A percentile compares a stretch with the other conserved stretches of the same genome.
phyloP scores from a whole-genome alignment of 1,140 invertebrate species.

The Drosophila lini region DNA sequence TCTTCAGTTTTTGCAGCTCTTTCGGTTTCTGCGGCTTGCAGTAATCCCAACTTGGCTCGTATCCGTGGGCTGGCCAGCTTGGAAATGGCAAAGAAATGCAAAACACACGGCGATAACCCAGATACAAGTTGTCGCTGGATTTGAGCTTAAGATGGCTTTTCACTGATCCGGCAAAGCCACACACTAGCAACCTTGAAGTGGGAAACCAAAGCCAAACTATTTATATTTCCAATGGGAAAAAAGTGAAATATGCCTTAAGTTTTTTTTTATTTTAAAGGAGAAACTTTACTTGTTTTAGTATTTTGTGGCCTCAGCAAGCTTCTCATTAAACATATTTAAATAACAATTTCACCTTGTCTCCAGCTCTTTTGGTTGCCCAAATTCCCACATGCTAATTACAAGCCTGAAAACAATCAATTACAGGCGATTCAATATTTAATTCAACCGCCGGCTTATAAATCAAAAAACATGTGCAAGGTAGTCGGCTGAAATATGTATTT shows the following conservation, averaged over 20 bases:
- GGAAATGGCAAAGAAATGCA: constrained; percentile 64
- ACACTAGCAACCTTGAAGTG: constrained; percentile 37
- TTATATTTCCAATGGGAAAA: neutral
- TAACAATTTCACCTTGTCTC: neutral
- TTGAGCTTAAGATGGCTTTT: constrained; percentile 19
- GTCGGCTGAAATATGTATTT: constrained; percentile 26
- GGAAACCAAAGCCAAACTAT: constrained; percentile 18
- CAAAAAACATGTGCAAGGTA: constrained; percentile 55
- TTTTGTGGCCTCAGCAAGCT: neutral
- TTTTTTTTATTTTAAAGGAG: neutral
- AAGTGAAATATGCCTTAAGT: neutral
- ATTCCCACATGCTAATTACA: constrained; percentile 49
- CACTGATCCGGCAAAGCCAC: constrained; percentile 34
- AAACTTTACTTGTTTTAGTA: neutral
- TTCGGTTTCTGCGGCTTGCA: constrained; percentile 33
- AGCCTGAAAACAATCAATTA: constrained; percentile 45
- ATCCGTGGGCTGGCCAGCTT: constrained; percentile 46
- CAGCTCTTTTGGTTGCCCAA: constrained; percentile 3
- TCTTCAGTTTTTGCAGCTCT: constrained; percentile 38
- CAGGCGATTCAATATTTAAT: constrained; percentile 42
- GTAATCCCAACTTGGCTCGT: constrained; percentile 32
- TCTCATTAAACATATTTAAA: neutral
- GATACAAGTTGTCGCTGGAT: constrained; percentile 40
- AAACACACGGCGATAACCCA: constrained; percentile 58
- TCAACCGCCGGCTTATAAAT: constrained; percentile 51